Base-by-base conservation (phyloP, 2,888 invertebrate genomes). In the Cremastobaeus sp. region DNA sequence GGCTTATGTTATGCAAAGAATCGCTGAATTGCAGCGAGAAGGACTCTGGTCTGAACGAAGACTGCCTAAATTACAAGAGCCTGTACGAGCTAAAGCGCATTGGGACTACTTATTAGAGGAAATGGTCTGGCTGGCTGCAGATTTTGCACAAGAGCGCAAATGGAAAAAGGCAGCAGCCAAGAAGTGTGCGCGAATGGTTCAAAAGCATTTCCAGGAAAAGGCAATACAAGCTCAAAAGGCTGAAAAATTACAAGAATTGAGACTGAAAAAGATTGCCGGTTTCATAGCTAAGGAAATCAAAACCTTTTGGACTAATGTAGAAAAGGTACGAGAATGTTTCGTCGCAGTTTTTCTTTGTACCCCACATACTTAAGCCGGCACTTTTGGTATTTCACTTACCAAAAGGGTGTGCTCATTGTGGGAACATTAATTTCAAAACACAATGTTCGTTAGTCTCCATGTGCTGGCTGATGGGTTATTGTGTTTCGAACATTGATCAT, bases 21-120 rank as follows among this genome's bases (percentile, higher is more conserved):
- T 98, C 84, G 91, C 93, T 18, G 97, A 97, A 89, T 89, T 99
- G 81, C 94, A 98, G 85, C 94, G 96, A 84, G 95, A 97, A 85
- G 99, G 98, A 28, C 90, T 98, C 84, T 99, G 98, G 99, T 93
- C 97, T 54, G 95, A 96, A 88, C 93, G 94, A 81, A 91, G 97
- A 64, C 90, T 98, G 86, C 97, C 97, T 55, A 97, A 97, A 89
- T 92, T 96, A 76, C 93, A 95, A 85, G 97, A 97, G 89, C 96
- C 97, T 79, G 92, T 93, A 71, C 91, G 98, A 76, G 90, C 92
- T 54, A 99, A 98, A 89, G 94, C 96, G 20, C 99, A 99, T 88
- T 99, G 99, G 98, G 99, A 99, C 89, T 99, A 97, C 88, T 89
- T 99, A 76, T 89, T 99, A 35, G 99, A 99, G 88, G 99, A 99